Evolutionary conservation across 2,113 vertebrate genomes (phyloP).

Genomic region (Microtus montanus): DNA sequence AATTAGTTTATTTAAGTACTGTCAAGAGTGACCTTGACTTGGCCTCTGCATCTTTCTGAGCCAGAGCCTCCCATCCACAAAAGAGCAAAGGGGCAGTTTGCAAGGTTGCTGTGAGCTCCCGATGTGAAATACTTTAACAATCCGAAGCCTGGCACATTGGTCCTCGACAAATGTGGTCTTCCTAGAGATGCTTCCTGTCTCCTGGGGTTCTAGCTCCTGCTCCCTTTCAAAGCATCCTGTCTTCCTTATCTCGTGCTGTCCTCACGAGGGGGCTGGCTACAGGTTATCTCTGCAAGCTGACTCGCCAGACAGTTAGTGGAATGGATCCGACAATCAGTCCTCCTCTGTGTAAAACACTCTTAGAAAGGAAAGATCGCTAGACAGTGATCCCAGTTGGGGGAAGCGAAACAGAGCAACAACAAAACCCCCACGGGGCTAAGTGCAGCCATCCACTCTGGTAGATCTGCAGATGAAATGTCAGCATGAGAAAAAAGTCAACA

Average conservation of each 20-base stretch:
- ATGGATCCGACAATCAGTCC: conserved; percentile 59
- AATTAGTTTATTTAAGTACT: not conserved
- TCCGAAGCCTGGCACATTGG: not conserved
- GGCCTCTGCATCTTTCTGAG: not conserved
- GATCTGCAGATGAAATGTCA: conserved; percentile 17
- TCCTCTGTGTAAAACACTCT: conserved; percentile 66
- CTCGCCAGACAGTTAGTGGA: conserved; percentile 74
- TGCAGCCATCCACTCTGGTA: not conserved
- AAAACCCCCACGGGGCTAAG: not conserved
- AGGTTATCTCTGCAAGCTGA: conserved; percentile 69
- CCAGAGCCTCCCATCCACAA: conserved; percentile 27
- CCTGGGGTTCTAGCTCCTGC: conserved; percentile 9
- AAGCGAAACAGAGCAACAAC: not conserved
- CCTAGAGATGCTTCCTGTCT: conserved; percentile 19
- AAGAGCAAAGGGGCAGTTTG: not conserved
- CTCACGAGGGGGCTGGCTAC: conserved; percentile 43
- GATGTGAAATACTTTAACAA: conserved; percentile 45
- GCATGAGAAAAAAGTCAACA: not conserved
- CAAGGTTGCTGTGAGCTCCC: not conserved
- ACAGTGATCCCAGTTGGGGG: conserved; percentile 1
- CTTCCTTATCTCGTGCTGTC: conserved; percentile 62
- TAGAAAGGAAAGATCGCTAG: conserved; percentile 48
- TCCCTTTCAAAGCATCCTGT: conserved; percentile 52
- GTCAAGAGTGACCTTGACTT: not conserved
- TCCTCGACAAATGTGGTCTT: conserved; percentile 59